Base-by-base conservation (phyloP, 2,113 vertebrate species). In the Pterophyllum scalare region DNA sequence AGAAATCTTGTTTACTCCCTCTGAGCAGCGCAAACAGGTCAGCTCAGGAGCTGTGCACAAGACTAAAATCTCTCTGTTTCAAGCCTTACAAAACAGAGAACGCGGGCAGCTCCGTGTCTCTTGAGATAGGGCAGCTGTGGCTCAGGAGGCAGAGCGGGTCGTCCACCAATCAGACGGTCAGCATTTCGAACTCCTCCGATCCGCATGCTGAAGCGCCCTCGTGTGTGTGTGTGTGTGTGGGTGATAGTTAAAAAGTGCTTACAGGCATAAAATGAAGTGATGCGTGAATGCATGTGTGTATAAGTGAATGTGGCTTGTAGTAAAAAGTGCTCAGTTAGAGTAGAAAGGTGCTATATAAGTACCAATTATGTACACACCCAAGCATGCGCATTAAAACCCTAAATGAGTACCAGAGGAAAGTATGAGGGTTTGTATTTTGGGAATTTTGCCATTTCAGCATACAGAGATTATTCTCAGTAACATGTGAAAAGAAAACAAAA, bases 21-120 rank as follows among this genome's bases (percentile, higher is more conserved):
- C 64, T 70, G 59, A 85, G 65, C 26, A 31, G 59, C 43, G n/a
- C 61, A 88, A 62, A 59, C 76, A 76, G 61, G 70, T 80, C 83
- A 74, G 22, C 38, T 72, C 58, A 43, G 22, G 75, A 80, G 70
- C 60, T 24, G 56, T 38, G 35, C 26, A 58, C 24, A 35, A 31
- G 35, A 58, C 49, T 22, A 20, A 72, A 57, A 75, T 43, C 24
- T 10, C 19, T 46, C 1, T 83, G 46, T 83, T 77, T 81, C 67
- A n/a, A 26, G 22, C 72, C 35, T 62, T 33, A 57, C 9, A 54
- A 72, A 59, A 24, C 35, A 35, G 61, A 38, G 11, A 33, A 67
- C 26, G 22, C 60, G n/a, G 74, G 77, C 77, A 26, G 43, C 60
- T 59, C 52, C 54, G 9, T 49, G 20, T 28, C 49, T 72, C 49